phyloP scores from a whole-genome alignment of 2,113 vertebrate genomes.

The Patagioenas fasciata region DNA sequence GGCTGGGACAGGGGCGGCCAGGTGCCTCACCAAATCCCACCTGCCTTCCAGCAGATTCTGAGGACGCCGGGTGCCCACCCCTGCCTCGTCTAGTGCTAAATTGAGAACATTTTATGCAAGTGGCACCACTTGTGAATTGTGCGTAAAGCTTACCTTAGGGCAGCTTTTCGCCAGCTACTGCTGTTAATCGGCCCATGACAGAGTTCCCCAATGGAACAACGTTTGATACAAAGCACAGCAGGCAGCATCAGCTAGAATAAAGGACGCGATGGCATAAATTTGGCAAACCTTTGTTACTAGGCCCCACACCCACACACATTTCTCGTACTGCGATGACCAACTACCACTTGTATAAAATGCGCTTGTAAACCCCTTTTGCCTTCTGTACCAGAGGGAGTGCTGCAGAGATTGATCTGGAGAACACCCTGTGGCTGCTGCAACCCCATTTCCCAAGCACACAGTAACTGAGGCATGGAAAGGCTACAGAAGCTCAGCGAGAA shows the following conservation, averaged over 20 bases:
- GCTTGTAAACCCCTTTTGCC: neutral
- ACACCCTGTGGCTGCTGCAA: neutral
- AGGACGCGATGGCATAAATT: neutral
- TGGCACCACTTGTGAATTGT: neutral
- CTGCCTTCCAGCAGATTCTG: neutral
- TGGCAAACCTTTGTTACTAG: neutral
- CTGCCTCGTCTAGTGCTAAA: neutral
- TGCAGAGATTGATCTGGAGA: neutral
- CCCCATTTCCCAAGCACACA: rapidly evolving
- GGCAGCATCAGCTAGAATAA: neutral
- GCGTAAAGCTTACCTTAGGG: neutral
- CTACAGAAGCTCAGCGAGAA: rapidly evolving
- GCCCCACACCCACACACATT: neutral
- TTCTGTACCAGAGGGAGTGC: neutral
- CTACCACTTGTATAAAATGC: neutral
- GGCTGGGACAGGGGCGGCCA: neutral
- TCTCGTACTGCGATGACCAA: neutral
- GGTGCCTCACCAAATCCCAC: neutral
- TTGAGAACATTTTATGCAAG: rapidly evolving
- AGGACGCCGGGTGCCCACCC: rapidly evolving
- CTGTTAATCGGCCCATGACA: neutral
- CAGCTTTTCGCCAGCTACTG: neutral
- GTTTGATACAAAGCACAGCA: neutral
- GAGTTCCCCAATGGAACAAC: neutral
- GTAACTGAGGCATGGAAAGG: neutral